phyloP scores from a whole-genome alignment of 2,113 vertebrate genomes.

The Scomber scombrus region DNA sequence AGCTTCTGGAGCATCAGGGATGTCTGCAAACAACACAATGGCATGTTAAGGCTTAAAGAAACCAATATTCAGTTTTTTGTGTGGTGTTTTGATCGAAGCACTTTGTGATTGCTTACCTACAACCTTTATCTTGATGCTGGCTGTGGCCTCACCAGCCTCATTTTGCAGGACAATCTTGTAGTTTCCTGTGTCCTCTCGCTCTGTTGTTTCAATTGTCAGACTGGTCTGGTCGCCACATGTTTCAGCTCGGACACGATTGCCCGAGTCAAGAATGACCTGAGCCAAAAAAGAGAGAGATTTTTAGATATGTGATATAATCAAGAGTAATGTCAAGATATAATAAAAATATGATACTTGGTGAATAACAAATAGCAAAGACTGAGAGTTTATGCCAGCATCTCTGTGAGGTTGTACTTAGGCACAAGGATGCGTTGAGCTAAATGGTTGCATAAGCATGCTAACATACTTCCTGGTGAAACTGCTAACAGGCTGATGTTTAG shows the following conservation, averaged over 20 bases:
- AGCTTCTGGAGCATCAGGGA: constrained; percentile 93
- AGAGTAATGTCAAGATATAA: too few relatives aligned
- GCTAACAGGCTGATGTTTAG: too few relatives aligned
- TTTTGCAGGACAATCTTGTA: constrained; percentile 96
- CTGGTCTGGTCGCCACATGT: constrained; percentile 92
- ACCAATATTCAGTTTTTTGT: background rate
- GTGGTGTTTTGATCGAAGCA: background rate
- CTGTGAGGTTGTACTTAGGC: too few relatives aligned
- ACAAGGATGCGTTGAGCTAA: too few relatives aligned
- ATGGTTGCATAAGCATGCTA: too few relatives aligned
- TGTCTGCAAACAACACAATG: constrained; percentile 83
- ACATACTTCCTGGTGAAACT: too few relatives aligned
- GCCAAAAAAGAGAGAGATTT: background rate
- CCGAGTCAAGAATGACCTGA: constrained; percentile 92
- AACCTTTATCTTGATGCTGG: constrained; percentile 94
- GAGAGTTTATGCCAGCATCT: too few relatives aligned
- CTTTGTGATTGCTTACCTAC: constrained; percentile 88
- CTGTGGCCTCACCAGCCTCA: constrained; percentile 95
- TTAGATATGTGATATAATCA: too few relatives aligned
- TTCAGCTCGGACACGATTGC: constrained; percentile 91
- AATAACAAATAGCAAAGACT: too few relatives aligned
- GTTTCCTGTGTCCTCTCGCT: constrained; percentile 92
- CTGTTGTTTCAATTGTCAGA: constrained; percentile 93
- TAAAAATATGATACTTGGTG: too few relatives aligned
- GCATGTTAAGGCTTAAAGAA: background rate